These are phyloP conservation scores for Synergus itoensis DNA, from an alignment of 2,888 invertebrate species.

Conservation along the genomic window DNA sequence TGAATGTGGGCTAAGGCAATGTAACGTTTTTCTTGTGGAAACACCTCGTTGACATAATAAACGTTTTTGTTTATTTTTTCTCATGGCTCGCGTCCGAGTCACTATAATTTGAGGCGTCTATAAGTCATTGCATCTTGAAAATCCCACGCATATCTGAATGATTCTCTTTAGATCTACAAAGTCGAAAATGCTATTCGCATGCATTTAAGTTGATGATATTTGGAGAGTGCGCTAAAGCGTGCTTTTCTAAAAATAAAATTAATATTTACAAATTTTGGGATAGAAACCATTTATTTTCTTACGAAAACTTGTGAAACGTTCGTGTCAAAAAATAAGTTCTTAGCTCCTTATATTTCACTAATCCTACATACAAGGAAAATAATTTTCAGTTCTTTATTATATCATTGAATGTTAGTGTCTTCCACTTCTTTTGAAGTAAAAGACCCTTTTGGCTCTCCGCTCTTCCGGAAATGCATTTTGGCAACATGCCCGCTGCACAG, in stretches of 20 bases:
- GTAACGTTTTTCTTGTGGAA: slow-evolving; percentile 20
- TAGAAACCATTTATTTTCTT: too few species aligned
- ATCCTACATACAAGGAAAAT: not conserved
- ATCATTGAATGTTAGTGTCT: not conserved
- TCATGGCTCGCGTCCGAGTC: slow-evolving; percentile 44
- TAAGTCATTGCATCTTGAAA: slow-evolving; percentile 6
- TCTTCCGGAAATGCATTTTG: slow-evolving; percentile 28
- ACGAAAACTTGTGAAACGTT: not conserved
- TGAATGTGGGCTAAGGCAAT: slow-evolving; percentile 1
- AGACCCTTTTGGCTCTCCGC: not conserved
- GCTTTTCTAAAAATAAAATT: slow-evolving; percentile 67
- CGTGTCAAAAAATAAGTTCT: not conserved
- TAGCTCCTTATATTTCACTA: not conserved
- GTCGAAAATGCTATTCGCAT: slow-evolving; percentile 34
- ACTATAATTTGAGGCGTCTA: not conserved
- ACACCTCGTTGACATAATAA: slow-evolving; percentile 28
- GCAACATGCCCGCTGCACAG: not conserved
- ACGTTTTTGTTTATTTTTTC: slow-evolving; percentile 43
- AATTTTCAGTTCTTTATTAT: not conserved
- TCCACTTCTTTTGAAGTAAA: slow-evolving; percentile 19
- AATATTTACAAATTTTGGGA: too few species aligned
- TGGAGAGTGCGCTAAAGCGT: slow-evolving; percentile 62
- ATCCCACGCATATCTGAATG: not conserved
- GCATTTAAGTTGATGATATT: slow-evolving; percentile 56
- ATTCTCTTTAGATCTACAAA: slow-evolving; percentile 21